Conservation (phyloP, 2,113 vertebrate genomes). For the Hyla sarda region DNA sequence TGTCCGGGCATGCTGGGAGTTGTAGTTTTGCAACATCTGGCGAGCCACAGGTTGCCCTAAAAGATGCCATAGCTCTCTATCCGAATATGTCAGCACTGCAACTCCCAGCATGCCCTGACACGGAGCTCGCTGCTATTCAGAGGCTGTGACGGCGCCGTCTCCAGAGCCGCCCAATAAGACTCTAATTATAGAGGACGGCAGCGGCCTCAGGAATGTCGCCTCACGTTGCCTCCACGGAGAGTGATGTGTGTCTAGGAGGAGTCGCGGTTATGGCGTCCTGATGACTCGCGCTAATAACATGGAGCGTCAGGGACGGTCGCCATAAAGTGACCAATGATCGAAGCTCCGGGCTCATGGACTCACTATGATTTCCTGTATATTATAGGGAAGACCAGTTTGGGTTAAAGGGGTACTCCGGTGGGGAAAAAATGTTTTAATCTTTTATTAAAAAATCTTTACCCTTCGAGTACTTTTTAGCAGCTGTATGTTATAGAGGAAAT, state of each 20-base stretch:
- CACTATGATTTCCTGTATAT: not conserved
- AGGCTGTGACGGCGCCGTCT: not conserved
- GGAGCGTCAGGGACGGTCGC: not conserved
- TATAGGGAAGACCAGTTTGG: too few species aligned
- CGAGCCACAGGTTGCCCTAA: too few species aligned
- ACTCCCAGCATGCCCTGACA: not conserved
- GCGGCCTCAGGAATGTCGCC: not conserved
- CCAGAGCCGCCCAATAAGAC: not conserved
- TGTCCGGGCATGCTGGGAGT: too few species aligned
- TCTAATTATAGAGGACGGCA: not conserved
- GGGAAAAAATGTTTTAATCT: too few species aligned
- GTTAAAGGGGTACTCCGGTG: too few species aligned
- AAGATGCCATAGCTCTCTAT: too few species aligned
- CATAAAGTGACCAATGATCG: not conserved
- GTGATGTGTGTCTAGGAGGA: not conserved
- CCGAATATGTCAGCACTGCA: too few species aligned
- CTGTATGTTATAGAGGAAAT: too few species aligned
- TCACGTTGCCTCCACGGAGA: slow-evolving; percentile 7
- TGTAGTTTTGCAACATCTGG: too few species aligned
- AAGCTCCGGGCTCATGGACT: not conserved
- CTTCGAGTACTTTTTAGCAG: too few species aligned
- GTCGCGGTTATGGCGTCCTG: not conserved
- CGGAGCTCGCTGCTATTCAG: not conserved
- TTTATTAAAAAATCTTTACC: too few species aligned
- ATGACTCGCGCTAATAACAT: not conserved